These are phyloP conservation scores for Anadara kagoshimensis DNA, from an alignment of 1,140 invertebrate species.

Conservation along the genomic window DNA sequence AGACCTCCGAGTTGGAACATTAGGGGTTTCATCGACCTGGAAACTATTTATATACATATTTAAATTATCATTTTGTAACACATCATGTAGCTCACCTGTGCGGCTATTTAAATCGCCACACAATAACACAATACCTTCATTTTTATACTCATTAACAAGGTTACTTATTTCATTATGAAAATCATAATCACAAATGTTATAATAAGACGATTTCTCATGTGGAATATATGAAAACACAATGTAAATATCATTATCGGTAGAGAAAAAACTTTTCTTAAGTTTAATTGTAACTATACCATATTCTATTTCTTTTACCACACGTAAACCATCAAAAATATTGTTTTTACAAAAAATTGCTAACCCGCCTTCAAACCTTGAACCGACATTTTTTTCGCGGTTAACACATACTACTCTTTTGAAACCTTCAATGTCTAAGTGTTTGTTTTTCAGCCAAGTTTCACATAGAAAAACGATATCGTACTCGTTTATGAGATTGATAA, in stretches of 20 bases:
- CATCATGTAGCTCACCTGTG: not conserved
- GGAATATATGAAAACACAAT: constrained; percentile 5
- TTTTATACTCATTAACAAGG: not conserved
- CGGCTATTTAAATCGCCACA: constrained; percentile 10
- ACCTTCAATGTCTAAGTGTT: not conserved
- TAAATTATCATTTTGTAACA: not conserved
- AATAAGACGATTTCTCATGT: not conserved
- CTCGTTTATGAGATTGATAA: not conserved
- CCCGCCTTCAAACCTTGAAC: not conserved
- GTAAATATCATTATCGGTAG: constrained; percentile 1
- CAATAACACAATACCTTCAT: not conserved
- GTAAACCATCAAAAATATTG: not conserved
- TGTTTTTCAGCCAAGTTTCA: constrained; percentile 11
- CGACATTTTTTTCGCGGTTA: not conserved
- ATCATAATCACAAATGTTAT: not conserved
- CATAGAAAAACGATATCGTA: constrained; percentile 8
- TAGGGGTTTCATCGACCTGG: not conserved
- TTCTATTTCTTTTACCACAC: constrained; percentile 1
- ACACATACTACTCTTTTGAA: not conserved
- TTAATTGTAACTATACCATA: not conserved
- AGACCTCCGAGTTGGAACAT: not conserved
- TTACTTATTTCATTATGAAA: not conserved
- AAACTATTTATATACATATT: not conserved
- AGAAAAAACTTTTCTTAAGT: not conserved
- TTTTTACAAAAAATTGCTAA: not conserved